Conservation (phyloP, 2,113 vertebrate genomes). For the Astur gentilis region DNA sequence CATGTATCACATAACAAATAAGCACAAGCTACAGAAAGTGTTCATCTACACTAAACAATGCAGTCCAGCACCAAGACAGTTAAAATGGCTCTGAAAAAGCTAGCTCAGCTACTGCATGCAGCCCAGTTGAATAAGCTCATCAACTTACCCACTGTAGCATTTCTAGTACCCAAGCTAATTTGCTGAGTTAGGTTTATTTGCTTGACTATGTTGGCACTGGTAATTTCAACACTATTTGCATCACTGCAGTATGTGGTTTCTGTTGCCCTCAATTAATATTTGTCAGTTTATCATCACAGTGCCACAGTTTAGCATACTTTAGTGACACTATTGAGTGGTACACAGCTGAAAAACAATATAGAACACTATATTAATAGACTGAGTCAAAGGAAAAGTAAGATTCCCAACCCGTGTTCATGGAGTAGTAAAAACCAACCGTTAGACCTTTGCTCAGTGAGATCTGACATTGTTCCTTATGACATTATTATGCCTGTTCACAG, state of each 20-base stretch:
- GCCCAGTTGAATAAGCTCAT: constrained; percentile 15
- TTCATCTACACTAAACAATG: neutral
- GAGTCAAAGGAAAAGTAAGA: neutral
- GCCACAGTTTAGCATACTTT: neutral
- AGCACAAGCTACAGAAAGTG: neutral
- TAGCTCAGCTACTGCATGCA: neutral
- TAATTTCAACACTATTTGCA: neutral
- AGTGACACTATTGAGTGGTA: accelerated
- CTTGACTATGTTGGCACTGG: neutral
- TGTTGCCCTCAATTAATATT: neutral
- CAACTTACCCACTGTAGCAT: neutral
- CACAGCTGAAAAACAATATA: neutral
- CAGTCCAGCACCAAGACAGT: neutral
- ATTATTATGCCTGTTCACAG: accelerated
- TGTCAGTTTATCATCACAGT: neutral
- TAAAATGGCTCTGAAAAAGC: neutral
- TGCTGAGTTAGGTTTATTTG: neutral
- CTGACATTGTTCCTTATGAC: accelerated
- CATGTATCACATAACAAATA: accelerated
- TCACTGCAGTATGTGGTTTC: neutral
- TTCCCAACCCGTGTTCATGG: neutral
- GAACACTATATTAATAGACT: accelerated
- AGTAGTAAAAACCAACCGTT: neutral
- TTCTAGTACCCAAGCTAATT: constrained; percentile 2
- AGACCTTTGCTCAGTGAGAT: neutral